phyloP scores from a whole-genome alignment of 2,797 vertebrate species.

The Platalea minor region DNA sequence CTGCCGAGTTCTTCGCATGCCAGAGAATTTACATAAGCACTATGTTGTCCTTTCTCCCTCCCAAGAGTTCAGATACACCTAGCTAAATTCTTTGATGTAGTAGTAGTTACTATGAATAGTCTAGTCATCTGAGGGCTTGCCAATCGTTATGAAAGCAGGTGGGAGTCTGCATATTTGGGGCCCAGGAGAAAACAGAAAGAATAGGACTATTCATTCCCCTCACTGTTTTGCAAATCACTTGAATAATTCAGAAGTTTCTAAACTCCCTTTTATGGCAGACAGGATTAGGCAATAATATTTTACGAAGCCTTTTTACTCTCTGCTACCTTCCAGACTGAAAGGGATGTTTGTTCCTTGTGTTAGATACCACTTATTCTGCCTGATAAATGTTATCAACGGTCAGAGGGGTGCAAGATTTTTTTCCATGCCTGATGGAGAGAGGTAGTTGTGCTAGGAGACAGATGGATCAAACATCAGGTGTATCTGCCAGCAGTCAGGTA shows the following conservation, averaged over 20 bases:
- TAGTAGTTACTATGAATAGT: not conserved
- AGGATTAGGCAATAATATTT: not conserved
- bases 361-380: not conserved
- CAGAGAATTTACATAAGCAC: not conserved
- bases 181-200: not conserved
- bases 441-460: not conserved
- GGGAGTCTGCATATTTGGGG: not conserved
- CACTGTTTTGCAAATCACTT: not conserved
- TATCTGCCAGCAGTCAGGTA: not conserved
- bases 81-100: not conserved
- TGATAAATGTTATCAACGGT: not conserved
- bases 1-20: not conserved
- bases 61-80: not conserved
- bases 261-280: not conserved
- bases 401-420: not conserved
- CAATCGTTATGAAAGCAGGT: not conserved
- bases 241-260: not conserved
- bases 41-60: not conserved
- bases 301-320: not conserved
- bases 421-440: not conserved
- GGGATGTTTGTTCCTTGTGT: not conserved
- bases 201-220: not conserved
- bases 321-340: not conserved
- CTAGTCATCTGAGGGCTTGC: not conserved
- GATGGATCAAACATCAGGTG: not conserved